Base-by-base conservation (phyloP, 2,888 invertebrate genomes). In the Drosophila acutilabella region DNA sequence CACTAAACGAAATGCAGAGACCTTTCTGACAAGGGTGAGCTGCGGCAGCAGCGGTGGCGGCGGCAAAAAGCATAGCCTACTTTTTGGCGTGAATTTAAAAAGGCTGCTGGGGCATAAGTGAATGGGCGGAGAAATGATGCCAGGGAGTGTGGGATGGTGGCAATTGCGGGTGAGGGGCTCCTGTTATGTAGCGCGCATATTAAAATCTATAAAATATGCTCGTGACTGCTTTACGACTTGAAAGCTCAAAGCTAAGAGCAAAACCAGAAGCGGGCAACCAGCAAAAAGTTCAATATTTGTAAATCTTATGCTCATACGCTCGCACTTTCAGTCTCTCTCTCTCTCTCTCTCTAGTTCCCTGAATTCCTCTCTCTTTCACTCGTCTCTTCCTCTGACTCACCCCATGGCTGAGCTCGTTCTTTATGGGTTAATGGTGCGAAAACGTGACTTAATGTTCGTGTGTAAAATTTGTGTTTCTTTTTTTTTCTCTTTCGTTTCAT, bases 341-440 rank as follows among this genome's bases (percentile, higher is more conserved):
- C 54, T 50, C 52, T 42, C 20, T 68, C 18, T 40, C n/a, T 14
- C 26, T 33, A 62, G 59, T 8, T 52, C n/a, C 16, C 36, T 11
- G 3, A 11, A 2, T 54, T 20, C 56, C 8, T 18, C 45, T 42
- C 65, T 62, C 18, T 54, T 20, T 36, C 62, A n/a, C 47, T 56
- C 47, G 13, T 45, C 67, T 62, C 13, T 52, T 20, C 30, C 59
- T n/a, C 53, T 52, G 13, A 36, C 48, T 36, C 54, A 51, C 41
- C 50, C 65, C 58, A 57, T 45, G 50, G 57, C 61, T 36, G 44
- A 38, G 64, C 72, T 74, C 72, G 77, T 83, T 83, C 82, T 90
- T 91, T 90, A 89, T 90, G 91, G 90, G 90, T 90, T 90, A 90
- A 90, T 90, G 90, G 90, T 90, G 91, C 89, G 90, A 89, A 90